Base-by-base conservation (phyloP, 1,140 invertebrate genomes). In the Zaprionus capensis region DNA sequence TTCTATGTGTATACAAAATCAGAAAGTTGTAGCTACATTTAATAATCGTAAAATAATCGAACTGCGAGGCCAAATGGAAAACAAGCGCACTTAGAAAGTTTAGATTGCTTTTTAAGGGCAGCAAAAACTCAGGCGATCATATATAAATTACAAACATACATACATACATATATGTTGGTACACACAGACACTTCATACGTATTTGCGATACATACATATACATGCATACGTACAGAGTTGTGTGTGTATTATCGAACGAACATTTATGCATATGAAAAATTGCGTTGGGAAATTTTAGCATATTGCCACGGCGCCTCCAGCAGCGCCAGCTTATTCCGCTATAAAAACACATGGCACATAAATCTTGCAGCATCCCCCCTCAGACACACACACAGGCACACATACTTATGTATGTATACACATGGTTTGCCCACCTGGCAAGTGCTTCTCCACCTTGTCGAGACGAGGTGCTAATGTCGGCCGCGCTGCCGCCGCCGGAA, bases 401-500 rank as follows among this genome's bases (percentile, higher is more conserved):
- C 24, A 17, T 5, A 14, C 26, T 15, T 28, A 15, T 14, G 7
- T 28, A 15, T 14, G 7, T 26, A 51, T 38, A 17, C 24, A 20
- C 59, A 51, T 57, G 58, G 58, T 38, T 63, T 64, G 41, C 59
- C 22, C 65, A 78, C 72, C 76, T 76, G 76, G 76, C 58, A 64
- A 63, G 74, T 68, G 59, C 36, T 62, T 26, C 58, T 66, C 51
- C 49, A 44, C 38, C 51, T 71, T 64, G 59, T 46, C 72, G 72
- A 63, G 77, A 76, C 72, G 78, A 86, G 82, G 83, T 86, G 82
- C 84, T 86, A 86, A 86, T 86, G 83, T 78, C 67, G 82, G 76
- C 79, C 71, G 77, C 56, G 76, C 76, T 65, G 73, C 59, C 57
- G 71, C 63, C 65, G 63, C 59, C 74, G 74, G 77, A 72, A 80